These are phyloP conservation scores for Scartelaos histophorus DNA, from an alignment of 2,113 vertebrate genomes.

Conservation along the genomic window DNA sequence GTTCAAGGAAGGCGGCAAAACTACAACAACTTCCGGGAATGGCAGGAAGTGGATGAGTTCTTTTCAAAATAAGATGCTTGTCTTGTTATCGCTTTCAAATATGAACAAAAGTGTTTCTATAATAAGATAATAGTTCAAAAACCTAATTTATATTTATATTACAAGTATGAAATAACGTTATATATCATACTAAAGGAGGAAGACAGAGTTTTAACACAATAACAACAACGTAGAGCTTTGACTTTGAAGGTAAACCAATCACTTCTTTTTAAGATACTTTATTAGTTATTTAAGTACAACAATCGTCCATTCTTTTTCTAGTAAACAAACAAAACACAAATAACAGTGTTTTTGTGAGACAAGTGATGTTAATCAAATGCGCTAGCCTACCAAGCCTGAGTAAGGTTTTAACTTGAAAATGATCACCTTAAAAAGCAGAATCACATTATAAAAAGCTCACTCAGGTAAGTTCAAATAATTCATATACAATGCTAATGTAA, in stretches of 20 bases:
- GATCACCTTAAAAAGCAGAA: slow-evolving; percentile 12
- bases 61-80: background rate
- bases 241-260: background rate
- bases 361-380: background rate
- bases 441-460: slow-evolving; percentile 36
- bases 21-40: background rate
- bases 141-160: background rate
- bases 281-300: slow-evolving; percentile 22
- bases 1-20: slow-evolving; percentile 11
- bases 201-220: background rate
- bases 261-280: slow-evolving; percentile 7
- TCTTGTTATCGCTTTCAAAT: background rate
- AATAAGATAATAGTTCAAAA: background rate
- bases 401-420: slow-evolving; percentile 3
- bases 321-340: slow-evolving; percentile 9
- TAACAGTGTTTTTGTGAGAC: background rate
- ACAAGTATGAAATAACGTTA: background rate
- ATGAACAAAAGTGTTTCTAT: background rate
- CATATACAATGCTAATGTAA: background rate
- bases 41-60: background rate
- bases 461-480: background rate
- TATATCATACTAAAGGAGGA: background rate
- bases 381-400: background rate
- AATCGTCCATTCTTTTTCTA: slow-evolving; percentile 16
- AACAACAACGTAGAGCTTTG: background rate